Evolutionary conservation across 2,797 vertebrate genomes (phyloP).

Genomic region (Pogoniulus pusillus): DNA sequence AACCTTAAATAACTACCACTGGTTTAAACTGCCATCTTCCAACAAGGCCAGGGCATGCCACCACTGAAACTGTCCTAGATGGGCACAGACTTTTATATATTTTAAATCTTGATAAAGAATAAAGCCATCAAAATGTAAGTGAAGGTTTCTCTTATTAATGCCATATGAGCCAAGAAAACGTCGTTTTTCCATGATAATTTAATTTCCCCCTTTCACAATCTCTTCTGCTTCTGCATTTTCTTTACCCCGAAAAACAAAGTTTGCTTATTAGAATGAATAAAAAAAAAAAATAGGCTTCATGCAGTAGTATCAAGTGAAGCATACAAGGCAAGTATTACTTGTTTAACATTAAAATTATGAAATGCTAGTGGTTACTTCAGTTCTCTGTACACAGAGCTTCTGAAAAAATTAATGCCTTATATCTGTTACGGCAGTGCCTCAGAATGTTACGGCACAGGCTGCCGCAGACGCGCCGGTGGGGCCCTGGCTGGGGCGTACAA

Average conservation of each 20-base stretch:
- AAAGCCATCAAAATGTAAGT: rapidly evolving
- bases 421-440: rapidly evolving
- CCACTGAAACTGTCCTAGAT: not conserved
- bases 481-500: not conserved
- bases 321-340: rapidly evolving
- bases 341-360: not conserved
- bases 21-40: not conserved
- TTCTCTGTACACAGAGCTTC: rapidly evolving
- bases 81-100: not conserved
- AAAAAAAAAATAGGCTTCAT: rapidly evolving
- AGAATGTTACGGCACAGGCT: rapidly evolving
- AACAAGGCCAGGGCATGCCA: not conserved
- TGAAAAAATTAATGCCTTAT: rapidly evolving
- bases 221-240: not conserved
- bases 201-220: not conserved
- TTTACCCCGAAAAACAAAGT: not conserved
- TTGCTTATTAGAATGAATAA: not conserved
- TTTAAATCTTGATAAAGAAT: not conserved
- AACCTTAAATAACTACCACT: not conserved
- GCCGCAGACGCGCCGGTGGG: not conserved
- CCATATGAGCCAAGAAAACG: not conserved
- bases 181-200: not conserved
- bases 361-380: rapidly evolving
- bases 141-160: not conserved
- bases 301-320: not conserved